These are phyloP conservation scores for Eustalomyia histrio DNA, from an alignment of 2,888 invertebrate species.

Conservation along the genomic window DNA sequence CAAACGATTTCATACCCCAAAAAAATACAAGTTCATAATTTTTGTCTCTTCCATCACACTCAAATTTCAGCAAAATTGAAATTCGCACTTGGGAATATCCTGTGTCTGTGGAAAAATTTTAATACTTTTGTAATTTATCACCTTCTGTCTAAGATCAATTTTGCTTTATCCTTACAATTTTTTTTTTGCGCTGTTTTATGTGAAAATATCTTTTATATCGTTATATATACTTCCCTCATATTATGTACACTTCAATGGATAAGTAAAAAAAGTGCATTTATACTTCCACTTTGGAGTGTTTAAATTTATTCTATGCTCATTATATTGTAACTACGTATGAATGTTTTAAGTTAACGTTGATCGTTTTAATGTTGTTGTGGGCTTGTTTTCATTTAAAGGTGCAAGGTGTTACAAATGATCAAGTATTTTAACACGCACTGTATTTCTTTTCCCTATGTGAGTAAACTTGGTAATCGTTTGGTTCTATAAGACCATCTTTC, in stretches of 20 bases:
- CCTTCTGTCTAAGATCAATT: too few species aligned
- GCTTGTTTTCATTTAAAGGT: constrained; percentile 34
- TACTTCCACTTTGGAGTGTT: constrained; percentile 41
- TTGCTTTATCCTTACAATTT: too few species aligned
- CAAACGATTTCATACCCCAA: too few species aligned
- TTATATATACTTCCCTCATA: constrained; percentile 9
- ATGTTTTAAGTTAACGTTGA: background rate
- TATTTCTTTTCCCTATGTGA: background rate
- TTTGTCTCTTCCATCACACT: too few species aligned
- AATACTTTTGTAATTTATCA: too few species aligned
- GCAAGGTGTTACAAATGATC: constrained; percentile 62
- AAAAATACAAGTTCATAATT: too few species aligned
- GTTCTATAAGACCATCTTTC: constrained; percentile 14
- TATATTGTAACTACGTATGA: constrained; percentile 7
- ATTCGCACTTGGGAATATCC: too few species aligned
- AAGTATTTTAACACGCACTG: constrained; percentile 50
- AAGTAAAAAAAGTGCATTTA: constrained; percentile 34
- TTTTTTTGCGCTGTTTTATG: too few species aligned
- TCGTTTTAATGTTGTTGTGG: constrained; percentile 32
- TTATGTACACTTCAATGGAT: background rate
- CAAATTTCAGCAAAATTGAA: too few species aligned
- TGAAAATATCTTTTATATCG: too few species aligned
- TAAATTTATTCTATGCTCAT: constrained; percentile 52
- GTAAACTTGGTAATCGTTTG: background rate
- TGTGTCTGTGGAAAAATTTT: too few species aligned